Evolutionary conservation across 1,140 invertebrate species (phyloP).

Genomic region (Goniozus legneri): DNA sequence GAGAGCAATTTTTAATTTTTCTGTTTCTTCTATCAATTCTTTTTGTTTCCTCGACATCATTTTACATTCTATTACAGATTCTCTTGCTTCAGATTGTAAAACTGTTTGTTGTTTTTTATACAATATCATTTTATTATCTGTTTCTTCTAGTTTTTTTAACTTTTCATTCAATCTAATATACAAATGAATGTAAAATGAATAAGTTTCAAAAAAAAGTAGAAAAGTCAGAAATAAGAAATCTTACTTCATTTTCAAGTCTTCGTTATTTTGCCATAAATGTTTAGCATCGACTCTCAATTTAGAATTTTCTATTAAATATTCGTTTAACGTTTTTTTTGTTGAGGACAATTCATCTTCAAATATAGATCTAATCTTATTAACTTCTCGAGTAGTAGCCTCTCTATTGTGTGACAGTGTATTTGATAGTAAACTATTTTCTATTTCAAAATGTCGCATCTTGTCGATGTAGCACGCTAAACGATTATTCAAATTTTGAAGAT

Average conservation of each 20-base stretch:
- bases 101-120: no score
- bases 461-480: slow-evolving; percentile 95
- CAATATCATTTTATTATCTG: no score
- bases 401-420: slow-evolving; percentile 77
- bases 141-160: no score
- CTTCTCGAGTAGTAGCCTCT: slow-evolving; percentile 80
- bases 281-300: slow-evolving; percentile 87
- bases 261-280: slow-evolving; percentile 79
- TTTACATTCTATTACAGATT: no score
- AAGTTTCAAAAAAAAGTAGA: no score
- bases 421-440: slow-evolving; percentile 82
- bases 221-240: slow-evolving; percentile 31
- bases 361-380: slow-evolving; percentile 83
- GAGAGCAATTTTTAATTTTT: no score
- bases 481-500: slow-evolving; percentile 92
- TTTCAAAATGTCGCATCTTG: slow-evolving; percentile 83
- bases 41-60: no score
- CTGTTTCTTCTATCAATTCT: no score
- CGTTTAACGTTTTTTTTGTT: slow-evolving; percentile 82
- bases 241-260: slow-evolving; percentile 80
- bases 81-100: no score
- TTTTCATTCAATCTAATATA: no score
- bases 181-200: no score
- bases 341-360: slow-evolving; percentile 90
- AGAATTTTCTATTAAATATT: slow-evolving; percentile 84